These are phyloP conservation scores for Pandemis corylana DNA, from an alignment of 2,888 invertebrate genomes.

Conservation along the genomic window DNA sequence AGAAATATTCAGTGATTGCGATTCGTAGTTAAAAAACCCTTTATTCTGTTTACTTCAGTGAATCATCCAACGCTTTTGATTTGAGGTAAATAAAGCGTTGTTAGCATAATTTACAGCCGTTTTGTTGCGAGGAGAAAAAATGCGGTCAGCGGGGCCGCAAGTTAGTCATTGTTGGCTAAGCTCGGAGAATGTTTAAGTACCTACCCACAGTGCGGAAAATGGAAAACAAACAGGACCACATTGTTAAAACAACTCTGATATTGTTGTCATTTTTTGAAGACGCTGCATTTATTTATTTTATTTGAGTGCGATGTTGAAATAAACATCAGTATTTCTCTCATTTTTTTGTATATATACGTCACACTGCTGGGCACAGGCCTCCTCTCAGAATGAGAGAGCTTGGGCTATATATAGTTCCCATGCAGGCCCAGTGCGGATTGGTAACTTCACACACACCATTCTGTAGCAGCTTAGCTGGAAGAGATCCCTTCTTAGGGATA, in stretches of 20 bases:
- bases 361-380: too few relatives aligned
- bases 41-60: slow-evolving; percentile 2
- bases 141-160: slow-evolving; percentile 19
- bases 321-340: too few relatives aligned
- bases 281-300: background rate
- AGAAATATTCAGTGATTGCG: background rate
- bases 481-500: too few relatives aligned
- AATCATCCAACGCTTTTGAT: background rate
- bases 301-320: background rate
- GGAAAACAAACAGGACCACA: slow-evolving; percentile 22
- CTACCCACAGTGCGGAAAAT: slow-evolving; percentile 11
- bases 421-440: too few relatives aligned
- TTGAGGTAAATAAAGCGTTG: slow-evolving; percentile 14
- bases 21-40: background rate
- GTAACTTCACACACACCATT: too few relatives aligned
- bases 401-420: too few relatives aligned
- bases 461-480: too few relatives aligned
- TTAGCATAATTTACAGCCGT: slow-evolving; percentile 16
- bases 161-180: slow-evolving; percentile 53
- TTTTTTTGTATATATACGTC: too few relatives aligned
- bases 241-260: slow-evolving; percentile 17
- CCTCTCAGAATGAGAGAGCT: too few relatives aligned
- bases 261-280: background rate
- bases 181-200: slow-evolving; percentile 49
- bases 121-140: slow-evolving; percentile 26